Evolutionary conservation across 2,113 vertebrate species (phyloP), one percentile per base, ranked within the genome.

Genomic region (Etheostoma spectabile): DNA sequence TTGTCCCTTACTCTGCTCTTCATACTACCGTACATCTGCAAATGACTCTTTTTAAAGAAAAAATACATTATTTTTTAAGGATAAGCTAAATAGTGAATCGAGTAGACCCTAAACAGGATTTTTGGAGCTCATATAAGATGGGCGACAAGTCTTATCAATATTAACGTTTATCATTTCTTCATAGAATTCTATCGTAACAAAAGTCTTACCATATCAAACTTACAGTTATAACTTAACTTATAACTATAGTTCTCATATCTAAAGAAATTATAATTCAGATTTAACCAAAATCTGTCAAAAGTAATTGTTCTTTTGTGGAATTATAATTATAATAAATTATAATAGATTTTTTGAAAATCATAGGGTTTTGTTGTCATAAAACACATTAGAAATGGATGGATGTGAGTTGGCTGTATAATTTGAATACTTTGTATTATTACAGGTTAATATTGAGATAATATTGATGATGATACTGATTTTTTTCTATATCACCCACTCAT

Each of bases 401-500:
- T n/a, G 12, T 8, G 22, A 53, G 7, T 30, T 55, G 3, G 45
- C 5, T 69, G 22, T 45, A 13, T 35, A 5, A 24, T 63, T 59
- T 67, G 2, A 46, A 30, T 45, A 79, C 33, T 33, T 76, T 53
- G 13, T 48, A 8, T 16, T 8, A 69, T 69, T 11, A 15, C 22
- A 42, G 27, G 27, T 45, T 64, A 7, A 55, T 59, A 30, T 38
- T 77, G 46, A 74, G 19, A 42, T 24, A 53, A 74, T n/a, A 16
- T 8, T 3, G 7, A 33, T 65, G 1, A 49, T 55, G 19, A 16
- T 61, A 53, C 69, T 18, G 4, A 56, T 68, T 73, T 49, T 27
- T 62, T 56, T 61, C 27, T 21, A 49, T 35, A 35, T 59, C 13
- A 7, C 21, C 63, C 80, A 84, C 63, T 56, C 63, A 63, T 67